Base-by-base conservation (phyloP, 2,113 vertebrate species). In the Sula dactylatra region DNA sequence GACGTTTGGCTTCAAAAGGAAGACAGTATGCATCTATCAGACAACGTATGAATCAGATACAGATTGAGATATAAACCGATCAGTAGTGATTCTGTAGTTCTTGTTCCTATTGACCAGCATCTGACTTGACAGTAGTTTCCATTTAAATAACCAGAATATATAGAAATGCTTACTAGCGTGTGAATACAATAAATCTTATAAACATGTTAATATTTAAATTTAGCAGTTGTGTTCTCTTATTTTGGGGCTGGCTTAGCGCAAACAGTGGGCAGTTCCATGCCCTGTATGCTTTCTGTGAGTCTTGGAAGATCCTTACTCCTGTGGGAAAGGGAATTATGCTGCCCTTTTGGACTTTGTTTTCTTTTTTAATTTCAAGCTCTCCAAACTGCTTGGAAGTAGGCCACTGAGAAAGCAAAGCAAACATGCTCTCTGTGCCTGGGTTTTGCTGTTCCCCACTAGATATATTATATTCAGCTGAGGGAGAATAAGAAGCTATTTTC, bases 401-500 rank as follows among this genome's bases (percentile, higher is more conserved):
- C 87, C 85, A 65, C 77, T 86, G 95, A 96, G 93, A 88, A 96
- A 82, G 76, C 62, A 94, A 94, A 95, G 93, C 73, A 90, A 95
- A 88, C 66, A 36, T 49, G 71, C 27, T 86, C 52, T 88, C 91
- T 85, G 44, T 76, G 91, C 72, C 81, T 32, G 3, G 2, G 22
- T 86, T 94, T 85, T 90, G 61, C 85, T 90, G 40, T 93, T 98
- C 93, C 97, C 96, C 93, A 44, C 94, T 95, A 95, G 97, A 98
- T 98, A 97, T 95, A 97, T 98, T 97, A 96, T 97, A 97, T 76
- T 96, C 94, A 96, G 96, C 69, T 95, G 97, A 98, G 88, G 95
- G 88, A 98, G 96, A 96, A 94, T 98, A 96, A 97, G 93, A 98
- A 98, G 98, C 93, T 98, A 97, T 99, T 98, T 98, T 97, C 92